A percentile compares a stretch with the other conserved stretches of the same genome.
phyloP scores from a whole-genome alignment of 2,113 vertebrate genomes.

The Candoia aspera region DNA sequence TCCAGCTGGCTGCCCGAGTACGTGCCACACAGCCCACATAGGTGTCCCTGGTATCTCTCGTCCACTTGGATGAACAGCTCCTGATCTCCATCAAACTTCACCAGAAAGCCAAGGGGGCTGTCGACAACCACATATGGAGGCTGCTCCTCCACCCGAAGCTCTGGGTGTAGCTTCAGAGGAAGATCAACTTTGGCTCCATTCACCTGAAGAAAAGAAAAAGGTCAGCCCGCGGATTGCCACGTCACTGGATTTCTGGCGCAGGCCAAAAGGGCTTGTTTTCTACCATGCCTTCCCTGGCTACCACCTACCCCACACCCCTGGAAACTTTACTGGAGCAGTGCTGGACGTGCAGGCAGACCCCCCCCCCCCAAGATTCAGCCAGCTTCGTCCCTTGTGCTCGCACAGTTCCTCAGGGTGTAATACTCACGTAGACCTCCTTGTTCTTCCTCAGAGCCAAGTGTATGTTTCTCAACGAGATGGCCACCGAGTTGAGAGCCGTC shows the following conservation, averaged over 20 bases:
- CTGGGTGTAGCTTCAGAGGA: constrained; percentile 34
- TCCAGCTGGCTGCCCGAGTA: constrained; percentile 73
- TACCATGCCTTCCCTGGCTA: too few species aligned
- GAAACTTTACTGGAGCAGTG: neutral
- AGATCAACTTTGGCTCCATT: constrained; percentile 45
- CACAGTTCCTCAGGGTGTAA: neutral
- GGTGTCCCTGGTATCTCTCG: constrained; percentile 64
- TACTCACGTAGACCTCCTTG: constrained; percentile 77
- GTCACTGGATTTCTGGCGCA: neutral
- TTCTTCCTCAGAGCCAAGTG: constrained; percentile 71
- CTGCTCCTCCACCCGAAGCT: constrained; percentile 35
- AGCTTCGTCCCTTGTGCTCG: rapidly evolving
- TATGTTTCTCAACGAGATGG: constrained; percentile 69
- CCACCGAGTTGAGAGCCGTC: constrained; percentile 78
- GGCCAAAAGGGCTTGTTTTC: neutral
- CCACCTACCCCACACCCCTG: neutral
- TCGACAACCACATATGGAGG: constrained; percentile 57
- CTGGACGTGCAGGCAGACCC: neutral
- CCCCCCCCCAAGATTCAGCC: neutral
- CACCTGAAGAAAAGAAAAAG: constrained; percentile 45
- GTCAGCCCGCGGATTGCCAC: neutral
- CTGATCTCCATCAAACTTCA: constrained; percentile 67
- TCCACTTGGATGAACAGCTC: constrained; percentile 74
- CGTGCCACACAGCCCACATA: constrained; percentile 84
- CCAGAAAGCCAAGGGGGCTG: constrained; percentile 60